Percentiles rank a stretch among this genome's conserved stretches.
These are phyloP conservation scores for Papilio machaon DNA, from an alignment of 1,140 invertebrate species.

Conservation along the genomic window DNA sequence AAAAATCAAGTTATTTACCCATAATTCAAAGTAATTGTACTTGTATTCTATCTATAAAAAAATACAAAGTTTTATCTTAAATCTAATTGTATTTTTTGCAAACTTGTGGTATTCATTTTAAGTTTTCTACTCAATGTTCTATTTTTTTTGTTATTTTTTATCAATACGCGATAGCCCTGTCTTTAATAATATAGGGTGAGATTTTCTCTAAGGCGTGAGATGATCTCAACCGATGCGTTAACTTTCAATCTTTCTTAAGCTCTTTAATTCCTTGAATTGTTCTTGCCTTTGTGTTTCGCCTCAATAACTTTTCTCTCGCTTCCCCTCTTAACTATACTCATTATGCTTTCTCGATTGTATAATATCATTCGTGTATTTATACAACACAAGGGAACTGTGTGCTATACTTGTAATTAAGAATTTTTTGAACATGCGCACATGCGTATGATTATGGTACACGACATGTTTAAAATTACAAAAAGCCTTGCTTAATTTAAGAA, in stretches of 20 bases:
- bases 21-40: too few species aligned
- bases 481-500: too few species aligned
- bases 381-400: neutral
- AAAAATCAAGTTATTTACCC: too few species aligned
- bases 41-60: too few species aligned
- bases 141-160: conserved; percentile 16
- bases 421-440: too few species aligned
- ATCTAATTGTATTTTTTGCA: neutral
- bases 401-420: too few species aligned
- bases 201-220: conserved; percentile 25
- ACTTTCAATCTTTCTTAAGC: conserved; percentile 63
- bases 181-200: conserved; percentile 10
- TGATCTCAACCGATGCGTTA: conserved; percentile 47
- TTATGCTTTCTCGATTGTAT: neutral
- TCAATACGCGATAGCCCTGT: conserved; percentile 4
- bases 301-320: conserved; percentile 22
- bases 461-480: too few species aligned
- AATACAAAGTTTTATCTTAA: too few species aligned
- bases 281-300: conserved; percentile 49
- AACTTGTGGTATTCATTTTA: neutral
- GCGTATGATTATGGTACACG: too few species aligned
- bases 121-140: conserved; percentile 59
- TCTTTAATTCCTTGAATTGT: conserved; percentile 62
- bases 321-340: conserved; percentile 33
- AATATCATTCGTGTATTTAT: neutral